These are phyloP conservation scores for Hylyphantes graminicola DNA, from an alignment of 1,140 invertebrate genomes.

Conservation along the genomic window DNA sequence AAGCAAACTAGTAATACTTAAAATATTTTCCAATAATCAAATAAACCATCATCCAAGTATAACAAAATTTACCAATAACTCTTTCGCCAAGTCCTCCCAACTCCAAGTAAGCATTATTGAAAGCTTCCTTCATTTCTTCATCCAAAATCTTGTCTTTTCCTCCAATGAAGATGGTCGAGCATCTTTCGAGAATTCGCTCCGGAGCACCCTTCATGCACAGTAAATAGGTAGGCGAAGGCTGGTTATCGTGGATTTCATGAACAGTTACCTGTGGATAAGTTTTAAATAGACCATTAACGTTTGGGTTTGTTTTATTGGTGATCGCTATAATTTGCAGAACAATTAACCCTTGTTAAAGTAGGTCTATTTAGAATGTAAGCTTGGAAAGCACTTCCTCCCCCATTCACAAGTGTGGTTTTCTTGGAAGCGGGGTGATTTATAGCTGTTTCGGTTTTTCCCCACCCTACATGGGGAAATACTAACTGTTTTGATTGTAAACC, in stretches of 20 bases:
- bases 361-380: too few relatives aligned
- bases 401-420: too few relatives aligned
- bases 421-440: too few relatives aligned
- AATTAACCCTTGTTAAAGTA: too few relatives aligned
- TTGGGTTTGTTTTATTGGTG: too few relatives aligned
- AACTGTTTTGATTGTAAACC: too few relatives aligned
- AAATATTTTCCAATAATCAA: not conserved
- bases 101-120: constrained; percentile 98
- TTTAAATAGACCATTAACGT: too few relatives aligned
- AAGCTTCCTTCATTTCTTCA: constrained; percentile 77
- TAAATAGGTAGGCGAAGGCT: constrained; percentile 56
- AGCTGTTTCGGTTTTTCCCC: too few relatives aligned
- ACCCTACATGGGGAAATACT: too few relatives aligned
- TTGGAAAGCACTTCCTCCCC: too few relatives aligned
- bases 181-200: constrained; percentile 67
- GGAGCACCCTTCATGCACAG: constrained; percentile 67
- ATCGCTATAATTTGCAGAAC: too few relatives aligned
- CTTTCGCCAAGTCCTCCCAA: constrained; percentile 95
- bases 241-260: constrained; percentile 71
- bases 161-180: constrained; percentile 71
- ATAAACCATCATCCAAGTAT: not conserved
- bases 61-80: constrained; percentile 66
- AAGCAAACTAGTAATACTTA: not conserved
- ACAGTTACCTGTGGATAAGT: constrained; percentile 64
- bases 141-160: constrained; percentile 70